phyloP scores from a whole-genome alignment of 2,888 invertebrate genomes.

The Trissolcus brochymenae region DNA sequence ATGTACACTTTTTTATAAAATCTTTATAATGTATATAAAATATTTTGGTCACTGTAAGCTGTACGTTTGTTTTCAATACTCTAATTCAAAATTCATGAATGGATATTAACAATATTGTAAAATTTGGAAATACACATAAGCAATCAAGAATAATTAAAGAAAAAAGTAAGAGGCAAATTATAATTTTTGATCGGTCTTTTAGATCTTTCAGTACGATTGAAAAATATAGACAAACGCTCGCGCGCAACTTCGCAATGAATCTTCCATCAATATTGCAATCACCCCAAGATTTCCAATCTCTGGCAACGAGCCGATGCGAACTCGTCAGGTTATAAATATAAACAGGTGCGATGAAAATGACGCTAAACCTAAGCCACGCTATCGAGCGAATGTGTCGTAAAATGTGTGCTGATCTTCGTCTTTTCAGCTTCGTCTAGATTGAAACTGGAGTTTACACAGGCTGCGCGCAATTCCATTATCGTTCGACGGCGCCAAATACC shows the following conservation, averaged over 20 bases:
- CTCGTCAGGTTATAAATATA: slow-evolving; percentile 41
- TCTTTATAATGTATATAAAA: too few species aligned
- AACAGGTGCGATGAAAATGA: slow-evolving; percentile 43
- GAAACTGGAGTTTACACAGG: slow-evolving; percentile 58
- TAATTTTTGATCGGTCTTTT: too few species aligned
- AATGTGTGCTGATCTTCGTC: slow-evolving; percentile 56
- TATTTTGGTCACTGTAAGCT: too few species aligned
- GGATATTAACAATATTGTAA: too few species aligned
- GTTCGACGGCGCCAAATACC: slow-evolving; percentile 58
- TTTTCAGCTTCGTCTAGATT: slow-evolving; percentile 55
- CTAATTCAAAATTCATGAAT: too few species aligned
- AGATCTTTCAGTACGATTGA: too few species aligned
- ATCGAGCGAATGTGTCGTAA: slow-evolving; percentile 53
- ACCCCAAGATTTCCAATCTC: slow-evolving; percentile 23
- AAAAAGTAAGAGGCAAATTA: too few species aligned
- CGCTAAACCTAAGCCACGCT: slow-evolving; percentile 40
- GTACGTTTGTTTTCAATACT: too few species aligned
- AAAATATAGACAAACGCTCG: too few species aligned
- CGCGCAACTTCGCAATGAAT: background rate
- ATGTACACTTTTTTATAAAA: too few species aligned
- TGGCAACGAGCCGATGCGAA: slow-evolving; percentile 1
- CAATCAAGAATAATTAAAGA: too few species aligned
- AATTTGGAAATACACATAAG: too few species aligned
- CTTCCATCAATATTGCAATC: slow-evolving; percentile 9
- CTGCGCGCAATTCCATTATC: slow-evolving; percentile 60